Evolutionary conservation across 2,113 vertebrate genomes (phyloP).

Genomic region (Muscicapa adusta): DNA sequence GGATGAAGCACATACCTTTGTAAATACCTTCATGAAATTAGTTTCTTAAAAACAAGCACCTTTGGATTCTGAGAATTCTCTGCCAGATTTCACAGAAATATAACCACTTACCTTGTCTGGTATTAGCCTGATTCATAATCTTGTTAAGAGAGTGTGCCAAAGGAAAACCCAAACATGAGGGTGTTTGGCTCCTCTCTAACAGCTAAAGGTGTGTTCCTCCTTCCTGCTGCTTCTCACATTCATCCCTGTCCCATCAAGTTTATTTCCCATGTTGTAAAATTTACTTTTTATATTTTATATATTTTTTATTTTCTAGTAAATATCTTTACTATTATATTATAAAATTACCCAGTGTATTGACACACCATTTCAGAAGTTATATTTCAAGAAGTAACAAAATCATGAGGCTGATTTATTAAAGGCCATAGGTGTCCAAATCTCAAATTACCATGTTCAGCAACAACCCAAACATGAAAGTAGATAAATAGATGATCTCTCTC

Average conservation of each 20-base stretch:
- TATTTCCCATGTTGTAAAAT: slow-evolving; percentile 12
- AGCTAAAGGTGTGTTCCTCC: not conserved
- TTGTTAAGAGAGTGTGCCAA: not conserved
- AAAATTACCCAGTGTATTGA: not conserved
- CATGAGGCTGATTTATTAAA: not conserved
- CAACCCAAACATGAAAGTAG: not conserved
- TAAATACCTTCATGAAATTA: not conserved
- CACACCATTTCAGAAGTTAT: not conserved
- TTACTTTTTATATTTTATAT: too few species aligned
- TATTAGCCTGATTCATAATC: not conserved
- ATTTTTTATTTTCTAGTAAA: too few species aligned
- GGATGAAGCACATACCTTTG: not conserved
- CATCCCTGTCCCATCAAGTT: not conserved
- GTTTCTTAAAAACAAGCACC: not conserved
- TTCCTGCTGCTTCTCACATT: slow-evolving; percentile 50
- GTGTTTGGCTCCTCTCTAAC: slow-evolving; percentile 34
- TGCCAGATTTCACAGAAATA: not conserved
- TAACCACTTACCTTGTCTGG: not conserved
- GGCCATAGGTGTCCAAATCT: not conserved
- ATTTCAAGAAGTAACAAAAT: not conserved
- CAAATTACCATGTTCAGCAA: not conserved
- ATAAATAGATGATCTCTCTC: not conserved
- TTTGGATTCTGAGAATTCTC: not conserved
- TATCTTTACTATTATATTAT: slow-evolving; percentile 14
- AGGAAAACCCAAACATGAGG: slow-evolving; percentile 47